Evolutionary conservation across 2,113 vertebrate genomes (phyloP).

Genomic region (Lynx canadensis): DNA sequence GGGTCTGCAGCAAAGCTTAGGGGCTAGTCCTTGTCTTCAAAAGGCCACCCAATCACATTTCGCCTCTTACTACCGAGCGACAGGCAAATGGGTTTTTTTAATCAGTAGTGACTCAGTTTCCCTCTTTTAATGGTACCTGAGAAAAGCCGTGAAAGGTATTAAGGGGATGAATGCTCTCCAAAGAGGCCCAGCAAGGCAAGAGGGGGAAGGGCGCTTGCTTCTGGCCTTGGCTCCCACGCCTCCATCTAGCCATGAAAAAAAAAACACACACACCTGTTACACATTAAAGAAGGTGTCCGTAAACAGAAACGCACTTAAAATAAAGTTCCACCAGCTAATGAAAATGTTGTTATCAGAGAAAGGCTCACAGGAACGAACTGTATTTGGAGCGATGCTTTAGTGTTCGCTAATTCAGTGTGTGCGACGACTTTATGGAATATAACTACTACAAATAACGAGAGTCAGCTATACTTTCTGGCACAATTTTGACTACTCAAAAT

Average conservation of each 20-base stretch:
- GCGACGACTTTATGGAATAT: background rate
- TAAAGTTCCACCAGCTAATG: background rate
- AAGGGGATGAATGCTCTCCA: background rate
- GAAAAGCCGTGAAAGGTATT: background rate
- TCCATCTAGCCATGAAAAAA: background rate
- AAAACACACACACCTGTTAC: background rate
- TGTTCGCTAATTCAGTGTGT: background rate
- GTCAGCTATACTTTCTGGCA: background rate
- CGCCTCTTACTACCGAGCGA: background rate
- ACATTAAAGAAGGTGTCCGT: background rate
- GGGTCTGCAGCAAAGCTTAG: background rate
- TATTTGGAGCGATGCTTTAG: background rate
- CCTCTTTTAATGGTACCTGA: background rate
- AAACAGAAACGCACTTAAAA: conserved; percentile 2
- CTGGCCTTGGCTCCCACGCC: background rate
- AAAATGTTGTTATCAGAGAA: background rate
- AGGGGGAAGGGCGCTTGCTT: background rate
- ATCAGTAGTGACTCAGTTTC: background rate
- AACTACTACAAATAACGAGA: background rate
- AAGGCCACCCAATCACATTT: background rate
- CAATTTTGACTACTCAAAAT: background rate
- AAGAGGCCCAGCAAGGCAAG: background rate
- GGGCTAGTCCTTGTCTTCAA: background rate
- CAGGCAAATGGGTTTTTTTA: background rate
- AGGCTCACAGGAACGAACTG: background rate